A percentile compares a stretch with the other conserved stretches of the same genome.
These are phyloP conservation scores for Hirundichthys speculiger DNA, from an alignment of 2,113 vertebrate species.

Conservation along the genomic window DNA sequence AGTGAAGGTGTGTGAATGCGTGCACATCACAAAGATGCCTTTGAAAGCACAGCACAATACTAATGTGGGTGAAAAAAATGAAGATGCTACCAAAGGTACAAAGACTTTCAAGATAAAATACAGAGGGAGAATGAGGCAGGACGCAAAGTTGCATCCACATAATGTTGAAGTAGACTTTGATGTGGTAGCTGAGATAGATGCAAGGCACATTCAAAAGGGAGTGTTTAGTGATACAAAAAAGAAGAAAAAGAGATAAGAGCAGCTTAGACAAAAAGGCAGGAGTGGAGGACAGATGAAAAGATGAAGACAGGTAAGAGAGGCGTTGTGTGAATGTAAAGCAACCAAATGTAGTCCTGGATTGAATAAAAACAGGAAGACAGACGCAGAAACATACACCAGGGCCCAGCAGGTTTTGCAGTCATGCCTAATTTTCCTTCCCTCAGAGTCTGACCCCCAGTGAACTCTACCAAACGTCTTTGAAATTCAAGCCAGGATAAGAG, in stretches of 20 bases:
- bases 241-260: slow-evolving; percentile 37
- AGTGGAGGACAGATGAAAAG: no score
- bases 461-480: slow-evolving; percentile 51
- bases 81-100: no score
- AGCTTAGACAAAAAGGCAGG: slow-evolving; percentile 5
- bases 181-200: slow-evolving; percentile 51
- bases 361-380: slow-evolving; percentile 17
- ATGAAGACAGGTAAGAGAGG: slow-evolving; percentile 15
- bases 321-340: slow-evolving; percentile 12
- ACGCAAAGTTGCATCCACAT: slow-evolving; percentile 26
- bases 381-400: slow-evolving; percentile 36
- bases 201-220: slow-evolving; percentile 39
- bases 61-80: neutral
- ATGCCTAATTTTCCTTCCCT: slow-evolving; percentile 57
- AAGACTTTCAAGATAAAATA: slow-evolving; percentile 11
- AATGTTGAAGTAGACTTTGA: slow-evolving; percentile 44
- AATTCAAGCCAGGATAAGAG: slow-evolving; percentile 59
- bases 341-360: slow-evolving; percentile 16
- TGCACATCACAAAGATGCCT: slow-evolving; percentile 9
- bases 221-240: slow-evolving; percentile 26
- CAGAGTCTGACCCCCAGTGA: slow-evolving; percentile 32
- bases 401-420: slow-evolving; percentile 48
- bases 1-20: neutral
- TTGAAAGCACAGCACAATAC: slow-evolving; percentile 23
- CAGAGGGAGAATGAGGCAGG: slow-evolving; percentile 28